Base-by-base conservation (phyloP, 2,797 vertebrate genomes). In the Triplophysa bombifrons region DNA sequence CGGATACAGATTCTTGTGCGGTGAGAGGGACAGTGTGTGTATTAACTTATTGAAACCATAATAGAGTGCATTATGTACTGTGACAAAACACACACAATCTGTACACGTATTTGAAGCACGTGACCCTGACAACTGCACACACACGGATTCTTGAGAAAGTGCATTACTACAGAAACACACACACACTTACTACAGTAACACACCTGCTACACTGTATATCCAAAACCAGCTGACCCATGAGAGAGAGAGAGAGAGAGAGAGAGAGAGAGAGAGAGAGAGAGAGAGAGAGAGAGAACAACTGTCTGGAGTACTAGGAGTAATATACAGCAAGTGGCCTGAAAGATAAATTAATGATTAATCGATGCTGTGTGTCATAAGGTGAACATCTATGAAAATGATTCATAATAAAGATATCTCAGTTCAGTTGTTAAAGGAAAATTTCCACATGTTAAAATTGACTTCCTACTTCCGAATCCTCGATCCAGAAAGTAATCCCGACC, bases 171-270 rank as follows among this genome's bases (percentile, higher is more conserved):
- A 34, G n/a, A 63, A 38, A 71, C 56, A 10, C 56, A 70, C 56
- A 38, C 34, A 38, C 34, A 38, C 34, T 14, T 19, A 48, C 58
- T 38, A 20, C 25, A 64, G 12, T 25, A 67, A 67, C 64, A 58
- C 16, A 3, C 27, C 64, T 58, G 74, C 64, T 65, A 38, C 19
- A 65, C 19, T 55, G 4, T 44, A 60, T 7, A 65, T 75, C 51
- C 27, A 75, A n/a, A 53, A 4, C 14, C 27, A 74, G n/a, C 25
- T 30, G 56, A 64, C 13, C n/a, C 61, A 22, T 78, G 56, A 80
- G 72, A 70, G 82, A 84, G 5, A 34, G 27, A 30, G 27, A 90
- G 71, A 71, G 74, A 76, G 80, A 76, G 83, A 74, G 87, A 82
- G 84, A 51, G 50, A 27, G 66, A 16, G 64, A 44, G 58, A 53